Percentiles rank a stretch among this genome's conserved stretches.
Evolutionary conservation across 2,797 vertebrate genomes (phyloP).

Genomic region (Onychomys torridus): DNA sequence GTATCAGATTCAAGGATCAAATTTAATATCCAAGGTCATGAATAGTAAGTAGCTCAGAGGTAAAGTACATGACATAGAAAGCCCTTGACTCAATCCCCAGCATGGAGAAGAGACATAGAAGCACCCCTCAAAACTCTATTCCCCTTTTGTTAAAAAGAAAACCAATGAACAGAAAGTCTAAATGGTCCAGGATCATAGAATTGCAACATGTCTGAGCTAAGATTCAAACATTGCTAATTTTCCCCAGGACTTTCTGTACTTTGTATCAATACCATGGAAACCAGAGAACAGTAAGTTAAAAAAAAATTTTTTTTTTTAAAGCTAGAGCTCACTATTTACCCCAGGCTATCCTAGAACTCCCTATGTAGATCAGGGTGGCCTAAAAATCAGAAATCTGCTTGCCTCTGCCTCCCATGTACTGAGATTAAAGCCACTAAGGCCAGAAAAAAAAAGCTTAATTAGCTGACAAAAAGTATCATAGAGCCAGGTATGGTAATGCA

Average conservation of each 20-base stretch:
- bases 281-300: constrained; percentile 32
- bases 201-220: background rate
- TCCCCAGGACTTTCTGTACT: background rate
- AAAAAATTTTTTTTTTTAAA: background rate
- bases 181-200: background rate
- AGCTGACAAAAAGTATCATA: background rate
- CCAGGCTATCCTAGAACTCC: background rate
- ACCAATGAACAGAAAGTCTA: constrained; percentile 11
- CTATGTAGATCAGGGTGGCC: background rate
- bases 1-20: background rate
- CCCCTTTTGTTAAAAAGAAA: constrained; percentile 43
- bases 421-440: background rate
- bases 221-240: background rate
- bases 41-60: background rate
- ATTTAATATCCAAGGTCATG: background rate
- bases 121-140: background rate
- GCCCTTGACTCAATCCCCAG: background rate
- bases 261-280: background rate
- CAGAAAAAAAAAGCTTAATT: background rate
- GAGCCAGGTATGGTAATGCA: background rate
- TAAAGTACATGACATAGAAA: background rate
- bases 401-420: background rate
- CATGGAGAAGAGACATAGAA: background rate
- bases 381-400: background rate
- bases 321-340: background rate